Conservation (phyloP, 2,888 invertebrate species). For the Ischnus inquisitorius region DNA sequence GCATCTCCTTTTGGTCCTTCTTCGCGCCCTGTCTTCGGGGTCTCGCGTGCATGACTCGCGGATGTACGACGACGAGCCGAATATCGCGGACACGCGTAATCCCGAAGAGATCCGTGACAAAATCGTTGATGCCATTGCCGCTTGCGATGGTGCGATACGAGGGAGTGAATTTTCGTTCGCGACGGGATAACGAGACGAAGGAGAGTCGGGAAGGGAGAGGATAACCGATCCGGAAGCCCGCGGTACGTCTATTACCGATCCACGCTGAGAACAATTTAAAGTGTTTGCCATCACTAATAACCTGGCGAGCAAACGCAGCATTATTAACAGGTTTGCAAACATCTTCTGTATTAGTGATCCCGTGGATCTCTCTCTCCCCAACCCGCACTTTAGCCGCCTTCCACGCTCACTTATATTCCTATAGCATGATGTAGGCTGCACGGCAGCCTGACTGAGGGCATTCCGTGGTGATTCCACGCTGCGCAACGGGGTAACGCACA, state of each 20-base stretch:
- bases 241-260: constrained; percentile 69
- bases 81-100: constrained; percentile 29
- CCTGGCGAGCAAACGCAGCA: constrained; percentile 82
- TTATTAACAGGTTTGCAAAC: constrained; percentile 85
- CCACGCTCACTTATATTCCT: constrained; percentile 23
- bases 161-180: constrained; percentile 7
- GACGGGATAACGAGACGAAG: neutral
- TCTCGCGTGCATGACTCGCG: constrained; percentile 1
- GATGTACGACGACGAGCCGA: neutral
- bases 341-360: constrained; percentile 83
- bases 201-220: neutral
- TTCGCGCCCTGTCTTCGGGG: neutral
- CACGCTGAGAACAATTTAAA: constrained; percentile 80
- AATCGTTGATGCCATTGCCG: neutral
- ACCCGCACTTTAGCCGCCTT: constrained; percentile 53
- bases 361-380: constrained; percentile 73
- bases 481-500: constrained; percentile 59
- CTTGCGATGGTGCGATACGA: neutral
- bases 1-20: constrained; percentile 13
- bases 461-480: constrained; percentile 60
- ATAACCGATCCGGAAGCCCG: neutral
- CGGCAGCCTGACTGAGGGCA: constrained; percentile 47
- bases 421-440: constrained; percentile 23
- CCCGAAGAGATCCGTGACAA: constrained; percentile 5
- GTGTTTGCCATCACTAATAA: constrained; percentile 84